These are phyloP conservation scores for Myotis daubentonii DNA, from an alignment of 2,797 vertebrate genomes.

Conservation along the genomic window DNA sequence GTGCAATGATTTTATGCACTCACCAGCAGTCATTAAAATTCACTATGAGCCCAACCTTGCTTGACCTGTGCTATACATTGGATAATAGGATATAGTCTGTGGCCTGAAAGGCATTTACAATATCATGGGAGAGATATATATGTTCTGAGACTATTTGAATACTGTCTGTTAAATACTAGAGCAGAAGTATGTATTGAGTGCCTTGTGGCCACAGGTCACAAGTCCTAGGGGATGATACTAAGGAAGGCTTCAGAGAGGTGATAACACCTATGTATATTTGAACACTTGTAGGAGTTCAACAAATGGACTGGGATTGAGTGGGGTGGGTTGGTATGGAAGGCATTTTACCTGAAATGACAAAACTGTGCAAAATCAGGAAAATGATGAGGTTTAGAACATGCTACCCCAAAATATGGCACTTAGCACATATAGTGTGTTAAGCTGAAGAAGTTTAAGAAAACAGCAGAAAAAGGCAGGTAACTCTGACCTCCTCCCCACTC, in stretches of 20 bases:
- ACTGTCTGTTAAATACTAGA: neutral
- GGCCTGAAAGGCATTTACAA: neutral
- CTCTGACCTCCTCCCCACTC: neutral
- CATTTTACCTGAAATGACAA: slow-evolving; percentile 15
- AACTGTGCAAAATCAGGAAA: neutral
- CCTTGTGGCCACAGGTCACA: neutral
- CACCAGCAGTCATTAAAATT: slow-evolving; percentile 33
- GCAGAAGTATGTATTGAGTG: neutral
- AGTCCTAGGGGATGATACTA: neutral
- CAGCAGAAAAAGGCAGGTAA: neutral
- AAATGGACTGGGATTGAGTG: neutral
- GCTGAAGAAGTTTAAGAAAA: neutral
- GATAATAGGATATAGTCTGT: neutral
- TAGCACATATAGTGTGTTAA: neutral
- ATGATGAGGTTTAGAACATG: neutral
- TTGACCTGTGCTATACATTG: neutral
- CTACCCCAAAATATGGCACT: neutral
- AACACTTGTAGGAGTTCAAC: neutral
- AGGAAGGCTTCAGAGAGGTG: neutral
- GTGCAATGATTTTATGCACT: neutral
- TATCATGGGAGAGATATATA: neutral
- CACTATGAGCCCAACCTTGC: neutral
- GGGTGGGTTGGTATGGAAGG: neutral
- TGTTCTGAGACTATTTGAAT: neutral
- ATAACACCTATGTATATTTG: neutral